Evolutionary conservation across 2,888 invertebrate species (phyloP), one percentile per base, ranked within the genome.

Genomic region (Oegoconia quadripuncta): DNA sequence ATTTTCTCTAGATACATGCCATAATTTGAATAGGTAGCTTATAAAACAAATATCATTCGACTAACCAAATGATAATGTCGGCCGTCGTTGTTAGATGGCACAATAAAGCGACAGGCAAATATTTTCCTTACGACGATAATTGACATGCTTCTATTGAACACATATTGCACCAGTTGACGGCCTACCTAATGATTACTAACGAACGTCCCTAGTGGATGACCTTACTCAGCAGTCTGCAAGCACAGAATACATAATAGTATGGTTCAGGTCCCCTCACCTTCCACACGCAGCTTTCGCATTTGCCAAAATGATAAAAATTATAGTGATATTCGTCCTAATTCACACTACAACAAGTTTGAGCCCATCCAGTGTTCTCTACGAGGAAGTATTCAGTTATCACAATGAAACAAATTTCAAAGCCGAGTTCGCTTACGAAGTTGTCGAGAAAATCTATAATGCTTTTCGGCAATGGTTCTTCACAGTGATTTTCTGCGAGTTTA

Each of bases 401-500:
- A 59, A 58, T 29, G 68, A 70, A 6, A 72, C 79, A 0, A 45
- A 48, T 11, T 33, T 31, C 3, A 82, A 74, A 67, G 74, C 80
- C 1, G 59, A 61, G 22, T 78, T 68, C 41, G 86, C 87, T 0
- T 63, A 48, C 17, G 59, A 77, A 52, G 78, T 83, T 0, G 86
- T 84, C 20, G 49, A 68, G 3, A 76, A 77, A 65, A 77, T 86
- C 41, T 80, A 75, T 48, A 72, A 72, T 39, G 73, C 79, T 0
- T 84, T 84, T 57, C 61, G 60, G 1, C 83, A 82, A 46, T 83
- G 84, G 83, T 86, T 72, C 43, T 86, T 80, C 42, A 87, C 87
- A 0, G 57, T 86, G 23, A 81, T 81, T 2, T 83, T 82, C 43
- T 86, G 86, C 44, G 79, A 87, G 13, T 86, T 84, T 47, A 82